Percentiles rank a stretch among this genome's conserved stretches.
Conservation (phyloP, 2,113 vertebrate species). For the Alexandromys fortis region DNA sequence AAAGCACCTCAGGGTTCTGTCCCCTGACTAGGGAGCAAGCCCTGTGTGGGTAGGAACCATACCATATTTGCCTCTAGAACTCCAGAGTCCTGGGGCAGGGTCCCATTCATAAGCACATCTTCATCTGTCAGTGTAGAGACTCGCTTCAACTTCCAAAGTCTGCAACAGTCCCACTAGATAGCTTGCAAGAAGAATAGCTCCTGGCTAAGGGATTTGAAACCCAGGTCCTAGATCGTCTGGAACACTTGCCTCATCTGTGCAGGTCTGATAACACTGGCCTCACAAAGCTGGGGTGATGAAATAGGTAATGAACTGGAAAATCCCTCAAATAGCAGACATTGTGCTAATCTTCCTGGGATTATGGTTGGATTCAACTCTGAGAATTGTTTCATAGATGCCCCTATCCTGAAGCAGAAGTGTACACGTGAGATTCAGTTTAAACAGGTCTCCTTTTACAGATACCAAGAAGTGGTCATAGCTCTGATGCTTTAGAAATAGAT, state of each 20-base stretch:
- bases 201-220: background rate
- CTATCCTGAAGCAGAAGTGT: background rate
- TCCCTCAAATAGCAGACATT: background rate
- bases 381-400: background rate
- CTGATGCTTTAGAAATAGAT: background rate
- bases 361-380: background rate
- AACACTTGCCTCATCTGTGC: background rate
- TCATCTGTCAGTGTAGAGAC: background rate
- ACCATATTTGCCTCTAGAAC: background rate
- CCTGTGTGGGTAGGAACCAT: background rate
- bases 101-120: background rate
- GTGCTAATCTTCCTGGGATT: background rate
- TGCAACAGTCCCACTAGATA: background rate
- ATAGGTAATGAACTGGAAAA: background rate
- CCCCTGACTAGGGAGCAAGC: background rate
- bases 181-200: background rate
- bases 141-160: background rate
- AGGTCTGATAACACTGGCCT: background rate
- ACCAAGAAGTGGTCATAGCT: background rate
- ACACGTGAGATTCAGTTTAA: constrained; percentile 3
- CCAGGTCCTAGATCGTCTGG: background rate
- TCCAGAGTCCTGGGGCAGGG: no score
- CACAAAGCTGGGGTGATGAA: background rate
- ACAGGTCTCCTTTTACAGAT: constrained; percentile 31
- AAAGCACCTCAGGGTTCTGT: no score